Evolutionary conservation across 2,113 vertebrate genomes (phyloP).

Genomic region (Entelurus aequoreus): DNA sequence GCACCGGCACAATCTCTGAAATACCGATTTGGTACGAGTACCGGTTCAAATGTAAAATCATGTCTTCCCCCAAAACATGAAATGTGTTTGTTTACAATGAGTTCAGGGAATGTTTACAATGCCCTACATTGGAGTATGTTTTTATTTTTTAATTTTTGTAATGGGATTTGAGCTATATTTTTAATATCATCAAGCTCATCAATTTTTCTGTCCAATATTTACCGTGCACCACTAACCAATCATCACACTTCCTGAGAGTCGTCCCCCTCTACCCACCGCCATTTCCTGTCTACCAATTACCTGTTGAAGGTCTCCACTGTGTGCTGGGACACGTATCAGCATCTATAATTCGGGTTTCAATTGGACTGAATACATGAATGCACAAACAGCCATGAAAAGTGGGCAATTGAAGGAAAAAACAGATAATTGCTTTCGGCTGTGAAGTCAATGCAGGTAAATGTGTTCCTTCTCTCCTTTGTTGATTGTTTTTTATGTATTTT

Average conservation of each 20-base stretch:
- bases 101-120: too few relatives aligned
- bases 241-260: slow-evolving; percentile 31
- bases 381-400: slow-evolving; percentile 24
- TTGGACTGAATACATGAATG: slow-evolving; percentile 45
- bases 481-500: slow-evolving; percentile 16
- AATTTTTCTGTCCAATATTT: not conserved
- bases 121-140: too few relatives aligned
- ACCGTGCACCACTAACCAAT: not conserved
- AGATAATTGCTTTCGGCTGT: slow-evolving; percentile 37
- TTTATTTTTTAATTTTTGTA: too few relatives aligned
- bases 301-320: slow-evolving; percentile 29
- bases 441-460: slow-evolving; percentile 21
- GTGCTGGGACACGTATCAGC: slow-evolving; percentile 35
- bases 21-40: too few relatives aligned
- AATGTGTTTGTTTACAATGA: too few relatives aligned
- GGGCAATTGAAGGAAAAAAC: slow-evolving; percentile 12
- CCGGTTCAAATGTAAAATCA: too few relatives aligned
- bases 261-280: slow-evolving; percentile 12
- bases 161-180: too few relatives aligned
- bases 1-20: too few relatives aligned
- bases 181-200: slow-evolving; percentile 2
- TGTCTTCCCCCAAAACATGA: too few relatives aligned
- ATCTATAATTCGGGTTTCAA: slow-evolving; percentile 40
- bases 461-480: not conserved
- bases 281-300: slow-evolving; percentile 39